phyloP scores from a whole-genome alignment of 1,140 invertebrate genomes.

The Pygmarrhopalites habei region DNA sequence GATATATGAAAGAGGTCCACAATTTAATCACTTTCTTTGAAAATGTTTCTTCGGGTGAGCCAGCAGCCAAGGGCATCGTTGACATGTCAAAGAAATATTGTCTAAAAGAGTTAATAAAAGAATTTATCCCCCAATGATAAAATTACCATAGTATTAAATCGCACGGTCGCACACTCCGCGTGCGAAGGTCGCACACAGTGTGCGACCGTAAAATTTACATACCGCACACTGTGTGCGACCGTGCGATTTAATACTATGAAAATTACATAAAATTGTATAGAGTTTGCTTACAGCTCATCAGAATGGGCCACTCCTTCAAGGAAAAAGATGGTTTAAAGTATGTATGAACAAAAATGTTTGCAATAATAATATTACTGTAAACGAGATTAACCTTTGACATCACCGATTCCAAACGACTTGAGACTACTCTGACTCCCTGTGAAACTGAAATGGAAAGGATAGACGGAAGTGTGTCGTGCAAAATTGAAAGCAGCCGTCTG shows the following conservation, averaged over 20 bases:
- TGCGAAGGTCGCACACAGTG: no score
- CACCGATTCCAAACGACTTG: conserved; percentile 10
- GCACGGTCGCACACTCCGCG: no score
- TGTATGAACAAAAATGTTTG: background rate
- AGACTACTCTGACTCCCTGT: conserved; percentile 17
- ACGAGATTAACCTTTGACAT: conserved; percentile 16
- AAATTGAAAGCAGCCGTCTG: conserved; percentile 14
- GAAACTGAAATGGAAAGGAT: conserved; percentile 21
- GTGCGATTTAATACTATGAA: no score
- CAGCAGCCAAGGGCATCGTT: background rate
- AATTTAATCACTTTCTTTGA: conserved; percentile 21
- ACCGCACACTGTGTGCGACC: no score
- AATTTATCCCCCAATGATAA: no score
- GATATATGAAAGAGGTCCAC: conserved; percentile 25
- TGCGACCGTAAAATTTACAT: no score
- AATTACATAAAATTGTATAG: no score
- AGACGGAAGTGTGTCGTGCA: conserved; percentile 19
- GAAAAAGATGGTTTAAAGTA: background rate
- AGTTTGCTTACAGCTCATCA: conserved; percentile 27
- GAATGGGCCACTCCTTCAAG: conserved; percentile 15
- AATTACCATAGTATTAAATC: no score
- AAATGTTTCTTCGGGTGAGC: conserved; percentile 15
- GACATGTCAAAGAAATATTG: conserved; percentile 29
- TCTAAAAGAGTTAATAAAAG: no score
- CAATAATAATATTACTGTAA: background rate